Evolutionary conservation across 2,113 vertebrate species (phyloP), one percentile per base, ranked within the genome.

Genomic region (Archilochus colubris): DNA sequence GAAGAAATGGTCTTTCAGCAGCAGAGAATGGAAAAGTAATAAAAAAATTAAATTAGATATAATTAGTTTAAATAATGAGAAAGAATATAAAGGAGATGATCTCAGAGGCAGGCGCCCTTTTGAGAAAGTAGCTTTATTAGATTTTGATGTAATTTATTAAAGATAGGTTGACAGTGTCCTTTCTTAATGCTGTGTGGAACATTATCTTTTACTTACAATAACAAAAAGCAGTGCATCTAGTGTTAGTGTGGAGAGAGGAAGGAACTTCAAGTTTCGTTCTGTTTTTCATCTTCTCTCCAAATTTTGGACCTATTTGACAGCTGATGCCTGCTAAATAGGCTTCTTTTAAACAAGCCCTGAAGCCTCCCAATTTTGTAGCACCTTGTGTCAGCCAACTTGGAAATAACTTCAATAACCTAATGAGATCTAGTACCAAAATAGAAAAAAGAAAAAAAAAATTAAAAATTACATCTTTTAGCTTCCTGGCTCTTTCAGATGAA

Each of bases 31-130:
- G 53, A 81, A 38, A 96, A 94, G 73, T 82, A 94, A 93, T 89
- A 50, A 88, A 93, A 93, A 92, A 95, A 96, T 93, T 90, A 88
- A 97, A 95, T 96, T 95, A 94, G 44, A 36, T 90, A 61, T 90
- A 95, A 93, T 94, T 95, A 94, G 93, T 94, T 95, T 91, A 95
- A 96, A 95, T 95, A 95, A 95, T 78, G 89, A 95, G 93, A 84
- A 94, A 86, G 88, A 91, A 92, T 93, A 95, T 36, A 89, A 72
- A 93, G 87, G 91, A 95, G 74, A 94, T 96, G 95, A 97, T 91
- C 94, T 96, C 94, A 93, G 93, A 95, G 73, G 82, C 67, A 97
- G 91, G 95, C 94, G 93, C 87, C 90, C 94, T 95, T 95, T 95
- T 80, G 79, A 83, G 82, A 95, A 95, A 91, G 89, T 91, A 95